Evolutionary conservation across 37 sponge, comb jelly and placozoan species (phyloP), one percentile per base, ranked within the genome.

Genomic region (Geodia barretti): DNA sequence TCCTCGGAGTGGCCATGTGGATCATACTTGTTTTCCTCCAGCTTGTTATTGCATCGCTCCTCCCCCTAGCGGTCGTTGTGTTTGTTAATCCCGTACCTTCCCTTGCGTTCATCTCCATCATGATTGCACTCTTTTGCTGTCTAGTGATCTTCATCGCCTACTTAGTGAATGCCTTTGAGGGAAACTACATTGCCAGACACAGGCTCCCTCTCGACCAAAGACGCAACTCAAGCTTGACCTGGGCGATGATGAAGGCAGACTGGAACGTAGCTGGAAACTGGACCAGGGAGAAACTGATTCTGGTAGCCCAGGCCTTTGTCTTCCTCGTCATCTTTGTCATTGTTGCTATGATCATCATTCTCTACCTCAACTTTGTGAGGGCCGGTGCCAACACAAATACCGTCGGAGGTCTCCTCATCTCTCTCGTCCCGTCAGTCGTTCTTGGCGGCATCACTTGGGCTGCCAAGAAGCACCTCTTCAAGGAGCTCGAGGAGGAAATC

Each of bases 251-350:
- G 54, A 47, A 7, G 14, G 14, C 11, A 47, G 54, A 47, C 14
- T 47, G 54, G 54, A 47, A 47, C 54, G 14, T 47, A 30, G 30
- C 65, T 19, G 20, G 30, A 23, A 19, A 29, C 30, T 26, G 30
- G 65, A n/a, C 65, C n/a, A 14, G 65, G n/a, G 30, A 26, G 4
- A 64, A 64, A 64, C 65, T 64, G 30, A n/a, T 32, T 3, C 68
- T 68, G 33, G 31, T 68, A 3, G 34, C 34, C 2, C 31, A 68
- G 31, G 68, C 68, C 3, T 68, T 68, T 32, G 4, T 68, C 33
- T 68, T 68, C 34, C 34, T 68, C 1, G 68, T 68, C 31, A 30
- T 68, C 68, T 28, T 68, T 68, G 31, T 20, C 68, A 68, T 68
- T 31, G 34, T 28, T 8, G 14, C 68, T 8, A 2, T 68, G 68